phyloP scores from a whole-genome alignment of 2,113 vertebrate genomes.

The Fregetta grallaria region DNA sequence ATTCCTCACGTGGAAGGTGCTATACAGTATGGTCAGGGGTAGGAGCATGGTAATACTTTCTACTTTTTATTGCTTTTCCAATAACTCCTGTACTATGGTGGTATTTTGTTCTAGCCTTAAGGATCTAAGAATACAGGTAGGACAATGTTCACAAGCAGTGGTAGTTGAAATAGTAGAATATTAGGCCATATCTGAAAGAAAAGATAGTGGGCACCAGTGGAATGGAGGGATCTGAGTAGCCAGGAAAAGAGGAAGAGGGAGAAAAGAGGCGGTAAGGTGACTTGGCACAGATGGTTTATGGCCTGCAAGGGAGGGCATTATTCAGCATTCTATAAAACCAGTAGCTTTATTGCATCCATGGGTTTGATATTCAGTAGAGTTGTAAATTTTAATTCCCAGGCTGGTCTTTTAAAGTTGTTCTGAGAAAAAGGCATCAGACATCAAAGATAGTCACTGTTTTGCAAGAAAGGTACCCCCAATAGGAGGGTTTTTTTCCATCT shows the following conservation, averaged over 20 bases:
- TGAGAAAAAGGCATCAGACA: neutral
- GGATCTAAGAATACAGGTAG: neutral
- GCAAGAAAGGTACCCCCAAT: neutral
- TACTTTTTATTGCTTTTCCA: neutral
- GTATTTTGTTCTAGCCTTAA: neutral
- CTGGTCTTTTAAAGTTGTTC: neutral
- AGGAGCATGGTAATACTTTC: neutral
- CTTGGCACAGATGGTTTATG: neutral
- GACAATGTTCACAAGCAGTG: neutral
- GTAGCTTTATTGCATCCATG: neutral
- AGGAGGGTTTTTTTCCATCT: neutral
- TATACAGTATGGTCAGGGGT: neutral
- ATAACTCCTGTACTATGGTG: neutral
- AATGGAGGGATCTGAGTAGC: neutral
- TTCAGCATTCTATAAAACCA: neutral
- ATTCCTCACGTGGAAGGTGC: neutral
- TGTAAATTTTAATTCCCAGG: neutral
- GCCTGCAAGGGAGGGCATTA: neutral
- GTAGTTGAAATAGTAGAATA: neutral
- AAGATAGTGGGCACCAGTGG: neutral
- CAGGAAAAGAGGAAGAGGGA: neutral
- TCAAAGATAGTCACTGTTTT: neutral
- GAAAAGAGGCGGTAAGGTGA: neutral
- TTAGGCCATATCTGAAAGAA: neutral
- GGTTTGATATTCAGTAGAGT: neutral